Evolutionary conservation across 2,888 invertebrate genomes (phyloP), one percentile per base, ranked within the genome.

Genomic region (Neoitamus cyanurus): DNA sequence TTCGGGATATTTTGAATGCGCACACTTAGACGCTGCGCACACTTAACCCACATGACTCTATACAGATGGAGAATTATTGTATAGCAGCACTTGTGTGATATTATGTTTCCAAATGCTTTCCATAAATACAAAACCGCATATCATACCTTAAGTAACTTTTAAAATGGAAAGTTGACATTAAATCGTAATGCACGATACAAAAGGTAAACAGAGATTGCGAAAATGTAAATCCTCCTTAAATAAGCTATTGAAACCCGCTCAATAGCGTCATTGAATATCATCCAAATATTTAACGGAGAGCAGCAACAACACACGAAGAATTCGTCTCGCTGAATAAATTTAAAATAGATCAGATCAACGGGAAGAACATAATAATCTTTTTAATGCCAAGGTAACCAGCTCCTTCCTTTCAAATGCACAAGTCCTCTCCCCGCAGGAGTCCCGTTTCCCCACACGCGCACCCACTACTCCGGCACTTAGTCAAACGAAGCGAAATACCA

Each of bases 401-500:
- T 58, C 25, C 20, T 58, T 58, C 25, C 58, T 58, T 58, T 58
- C 58, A 5, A 48, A 7, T 48, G n/a, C 13, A 42, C 13, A n/a
- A 42, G 42, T 42, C 42, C 46, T 48, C n/a, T 2, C 37, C 15
- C 48, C 48, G 20, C 58, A 20, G 58, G 9, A 25, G 58, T 25
- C 7, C 5, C 7, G 6, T 0, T n/a, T 58, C 58, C 48, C 58
- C 15, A 58, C 2, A 15, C 15, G 25, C n/a, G 25, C 58, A 58
- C 25, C 58, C 58, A 58, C 58, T 58, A 58, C 20, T 58, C 58
- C 68, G 82, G 69, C 82, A 82, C 82, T 83, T 69, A 83, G 83
- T 83, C 83, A 83, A 83, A 73, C 83, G 83, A 73, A 83, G 37
- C 83, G 72, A 83, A 83, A 83, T 83, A 46, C 73, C 83, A 83